Evolutionary conservation across 2,888 invertebrate species (phyloP), one percentile per base, ranked within the genome.

Genomic region (Melanchra persicariae): DNA sequence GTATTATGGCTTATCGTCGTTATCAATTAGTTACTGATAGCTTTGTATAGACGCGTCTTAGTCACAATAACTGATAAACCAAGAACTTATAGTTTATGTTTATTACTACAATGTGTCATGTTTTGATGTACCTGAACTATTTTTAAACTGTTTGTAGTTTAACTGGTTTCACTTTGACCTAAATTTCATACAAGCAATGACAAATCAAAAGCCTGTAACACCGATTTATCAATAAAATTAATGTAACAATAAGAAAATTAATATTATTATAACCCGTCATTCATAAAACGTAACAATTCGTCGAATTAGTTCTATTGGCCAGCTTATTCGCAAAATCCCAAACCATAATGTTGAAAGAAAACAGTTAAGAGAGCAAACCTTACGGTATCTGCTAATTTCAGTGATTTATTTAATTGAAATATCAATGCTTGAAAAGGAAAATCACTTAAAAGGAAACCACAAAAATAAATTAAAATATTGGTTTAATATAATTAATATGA

Each of bases 21-120:
- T 68, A 61, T 77, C 68, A 52, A 34, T 58, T n/a, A 59, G 34
- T 22, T 47, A 52, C 2, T 47, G 2, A 51, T 62, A 19, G 26
- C 6, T n/a, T 45, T 34, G 12, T 45, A 24, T 26, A 49, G 15
- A 37, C 30, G 7, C 5, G 26, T 60, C 37, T 57, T 58, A 58
- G 7, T 19, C 37, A 8, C 30, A 22, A 30, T n/a, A 15, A 26
- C 54, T 19, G 22, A 47, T 40, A 70, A 24, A 19, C 30, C 2
- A 40, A 43, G 58, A 26, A 34, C 34, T 8, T 45, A 19, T 6
- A 30, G 7, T 17, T 52, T 15, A 10, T 49, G 55, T 9, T 54
- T 5, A 54, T 12, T 8, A 17, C 40, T 40, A 2, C 15, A 12
- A 34, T n/a, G n/a, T n/a, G n/a, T 19, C 34, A 51, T 51, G 10